Evolutionary conservation across 2,797 vertebrate species (phyloP).

Genomic region (Rhincodon typus): DNA sequence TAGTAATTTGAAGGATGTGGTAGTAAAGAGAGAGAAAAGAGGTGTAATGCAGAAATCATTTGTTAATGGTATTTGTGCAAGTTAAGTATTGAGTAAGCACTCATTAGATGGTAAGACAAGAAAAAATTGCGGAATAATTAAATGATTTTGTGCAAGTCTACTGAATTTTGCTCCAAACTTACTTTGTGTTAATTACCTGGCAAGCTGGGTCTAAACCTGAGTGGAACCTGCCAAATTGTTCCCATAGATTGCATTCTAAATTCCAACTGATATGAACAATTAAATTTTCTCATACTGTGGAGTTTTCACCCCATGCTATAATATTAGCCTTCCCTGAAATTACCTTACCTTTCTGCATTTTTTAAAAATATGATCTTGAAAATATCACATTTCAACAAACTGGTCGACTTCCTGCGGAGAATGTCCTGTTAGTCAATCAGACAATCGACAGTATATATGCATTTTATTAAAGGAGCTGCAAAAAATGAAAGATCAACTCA

Average conservation of each 20-base stretch:
- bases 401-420: neutral
- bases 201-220: neutral
- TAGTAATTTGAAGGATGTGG: neutral
- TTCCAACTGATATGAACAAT: neutral
- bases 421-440: neutral
- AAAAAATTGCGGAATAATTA: neutral
- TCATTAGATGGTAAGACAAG: neutral
- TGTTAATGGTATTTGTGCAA: neutral
- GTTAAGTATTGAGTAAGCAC: neutral
- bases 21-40: neutral
- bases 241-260: neutral
- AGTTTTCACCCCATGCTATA: neutral
- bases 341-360: neutral
- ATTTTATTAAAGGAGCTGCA: neutral
- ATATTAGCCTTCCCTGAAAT: neutral
- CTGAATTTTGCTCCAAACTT: neutral
- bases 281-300: neutral
- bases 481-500: neutral
- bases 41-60: neutral
- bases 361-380: neutral
- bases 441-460: neutral
- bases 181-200: neutral
- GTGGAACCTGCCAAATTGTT: neutral
- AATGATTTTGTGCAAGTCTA: neutral
- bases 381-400: neutral